These are phyloP conservation scores for Acleris laterana DNA, from an alignment of 2,888 invertebrate genomes.

Conservation along the genomic window DNA sequence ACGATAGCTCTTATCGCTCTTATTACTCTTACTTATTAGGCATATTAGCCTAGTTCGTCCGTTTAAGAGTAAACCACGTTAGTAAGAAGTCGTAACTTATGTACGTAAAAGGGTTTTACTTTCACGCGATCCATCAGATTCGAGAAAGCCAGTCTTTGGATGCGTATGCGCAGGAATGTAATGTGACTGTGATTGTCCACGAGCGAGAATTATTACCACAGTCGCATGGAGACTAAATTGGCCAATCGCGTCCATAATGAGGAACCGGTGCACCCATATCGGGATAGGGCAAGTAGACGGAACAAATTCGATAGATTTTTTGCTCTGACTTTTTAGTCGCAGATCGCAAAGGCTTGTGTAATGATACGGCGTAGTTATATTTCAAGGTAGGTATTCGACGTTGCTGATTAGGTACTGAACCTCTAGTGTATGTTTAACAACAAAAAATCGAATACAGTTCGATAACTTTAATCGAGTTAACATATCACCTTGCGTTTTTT, in stretches of 20 bases:
- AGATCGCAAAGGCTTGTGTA: neutral
- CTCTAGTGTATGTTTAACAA: too few relatives aligned
- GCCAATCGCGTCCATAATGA: slow-evolving; percentile 32
- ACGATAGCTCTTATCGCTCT: too few relatives aligned
- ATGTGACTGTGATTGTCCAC: slow-evolving; percentile 37
- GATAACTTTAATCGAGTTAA: too few relatives aligned
- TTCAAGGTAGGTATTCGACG: too few relatives aligned
- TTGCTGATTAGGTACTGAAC: too few relatives aligned
- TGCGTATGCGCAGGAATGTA: slow-evolving; percentile 51
- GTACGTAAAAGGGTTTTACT: slow-evolving; percentile 22
- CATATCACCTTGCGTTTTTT: too few relatives aligned
- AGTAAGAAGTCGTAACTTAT: slow-evolving; percentile 17
- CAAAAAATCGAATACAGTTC: too few relatives aligned
- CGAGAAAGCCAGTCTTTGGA: slow-evolving; percentile 52
- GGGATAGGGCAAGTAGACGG: slow-evolving; percentile 26
- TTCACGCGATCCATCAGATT: slow-evolving; percentile 32
- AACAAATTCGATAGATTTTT: slow-evolving; percentile 28
- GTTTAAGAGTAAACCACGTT: slow-evolving; percentile 44
- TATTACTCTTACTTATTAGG: too few relatives aligned
- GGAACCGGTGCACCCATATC: slow-evolving; percentile 35
- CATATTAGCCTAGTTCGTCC: too few relatives aligned
- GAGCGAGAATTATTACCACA: slow-evolving; percentile 30
- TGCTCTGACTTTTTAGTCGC: slow-evolving; percentile 8
- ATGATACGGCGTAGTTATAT: neutral
- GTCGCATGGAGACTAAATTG: slow-evolving; percentile 28